Evolutionary conservation across 2,113 vertebrate species (phyloP).

Genomic region (Xiphorhynchus elegans): DNA sequence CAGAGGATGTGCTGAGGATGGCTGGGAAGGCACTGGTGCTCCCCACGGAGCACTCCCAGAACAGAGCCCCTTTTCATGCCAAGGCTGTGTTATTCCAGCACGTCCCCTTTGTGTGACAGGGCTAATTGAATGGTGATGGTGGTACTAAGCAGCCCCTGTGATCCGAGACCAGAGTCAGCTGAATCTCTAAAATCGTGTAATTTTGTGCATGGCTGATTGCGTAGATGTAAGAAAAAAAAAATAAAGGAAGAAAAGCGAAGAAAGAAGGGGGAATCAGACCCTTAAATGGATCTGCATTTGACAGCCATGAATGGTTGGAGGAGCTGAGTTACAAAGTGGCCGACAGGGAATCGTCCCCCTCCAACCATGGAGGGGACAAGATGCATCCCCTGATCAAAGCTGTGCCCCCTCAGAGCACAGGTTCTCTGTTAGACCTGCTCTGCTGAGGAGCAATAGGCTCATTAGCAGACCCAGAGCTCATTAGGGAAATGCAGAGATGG

Average conservation of each 20-base stretch:
- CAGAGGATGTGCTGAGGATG: fast-evolving
- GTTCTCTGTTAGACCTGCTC: not conserved
- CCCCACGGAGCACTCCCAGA: fast-evolving
- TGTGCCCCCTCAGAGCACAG: not conserved
- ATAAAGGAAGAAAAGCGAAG: not conserved
- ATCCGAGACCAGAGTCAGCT: slow-evolving; percentile 31
- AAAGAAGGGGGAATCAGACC: not conserved
- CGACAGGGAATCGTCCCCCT: fast-evolving
- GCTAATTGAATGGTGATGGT: slow-evolving; percentile 59
- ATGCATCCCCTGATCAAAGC: not conserved
- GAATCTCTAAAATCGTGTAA: slow-evolving; percentile 72
- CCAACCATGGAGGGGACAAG: fast-evolving
- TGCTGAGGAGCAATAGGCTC: not conserved
- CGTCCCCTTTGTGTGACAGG: not conserved
- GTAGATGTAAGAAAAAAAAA: slow-evolving; percentile 59
- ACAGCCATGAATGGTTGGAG: not conserved
- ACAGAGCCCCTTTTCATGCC: not conserved
- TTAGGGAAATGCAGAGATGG: not conserved
- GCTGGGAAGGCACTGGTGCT: not conserved
- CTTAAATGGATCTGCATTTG: slow-evolving; percentile 3
- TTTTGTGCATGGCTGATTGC: slow-evolving; percentile 75
- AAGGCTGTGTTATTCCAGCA: not conserved
- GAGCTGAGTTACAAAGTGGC: not conserved
- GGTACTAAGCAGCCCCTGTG: slow-evolving; percentile 46
- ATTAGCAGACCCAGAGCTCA: not conserved